These are phyloP conservation scores for Caenorhabditis latens DNA, from an alignment of 1,140 invertebrate genomes.

Conservation along the genomic window DNA sequence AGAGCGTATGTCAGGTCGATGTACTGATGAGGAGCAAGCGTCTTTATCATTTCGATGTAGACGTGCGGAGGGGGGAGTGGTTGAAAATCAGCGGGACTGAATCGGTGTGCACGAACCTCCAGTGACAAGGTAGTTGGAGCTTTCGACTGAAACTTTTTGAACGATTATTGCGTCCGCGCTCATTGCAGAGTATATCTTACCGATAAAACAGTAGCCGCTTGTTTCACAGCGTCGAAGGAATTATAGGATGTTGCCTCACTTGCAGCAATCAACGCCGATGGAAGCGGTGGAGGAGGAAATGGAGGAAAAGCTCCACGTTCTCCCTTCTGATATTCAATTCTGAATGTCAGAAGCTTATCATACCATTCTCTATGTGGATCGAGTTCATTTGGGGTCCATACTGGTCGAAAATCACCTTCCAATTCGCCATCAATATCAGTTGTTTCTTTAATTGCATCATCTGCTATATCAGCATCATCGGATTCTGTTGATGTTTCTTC, in stretches of 20 bases:
- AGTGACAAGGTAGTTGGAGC: neutral
- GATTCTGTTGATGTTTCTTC: neutral
- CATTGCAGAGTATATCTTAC: neutral
- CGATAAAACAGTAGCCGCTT: neutral
- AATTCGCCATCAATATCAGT: neutral
- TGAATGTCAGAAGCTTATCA: neutral
- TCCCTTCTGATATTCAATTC: neutral
- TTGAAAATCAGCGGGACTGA: slow-evolving; percentile 24
- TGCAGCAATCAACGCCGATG: slow-evolving; percentile 12
- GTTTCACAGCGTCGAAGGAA: neutral
- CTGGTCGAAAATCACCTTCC: neutral
- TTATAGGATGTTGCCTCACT: neutral
- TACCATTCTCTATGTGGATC: slow-evolving; percentile 34
- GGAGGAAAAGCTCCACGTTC: slow-evolving; percentile 5
- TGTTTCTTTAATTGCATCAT: neutral
- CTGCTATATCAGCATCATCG: neutral
- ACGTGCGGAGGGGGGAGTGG: slow-evolving; percentile 23
- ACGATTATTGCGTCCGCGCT: neutral
- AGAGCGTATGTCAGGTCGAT: slow-evolving; percentile 30
- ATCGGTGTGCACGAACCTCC: neutral
- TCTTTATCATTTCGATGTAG: slow-evolving; percentile 3
- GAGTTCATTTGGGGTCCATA: neutral
- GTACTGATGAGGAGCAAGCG: slow-evolving; percentile 27
- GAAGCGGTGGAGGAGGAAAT: slow-evolving; percentile 12
- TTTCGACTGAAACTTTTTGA: neutral